Base-by-base conservation (phyloP, 2,888 invertebrate species). In the Drosophila quasianomalipes region DNA sequence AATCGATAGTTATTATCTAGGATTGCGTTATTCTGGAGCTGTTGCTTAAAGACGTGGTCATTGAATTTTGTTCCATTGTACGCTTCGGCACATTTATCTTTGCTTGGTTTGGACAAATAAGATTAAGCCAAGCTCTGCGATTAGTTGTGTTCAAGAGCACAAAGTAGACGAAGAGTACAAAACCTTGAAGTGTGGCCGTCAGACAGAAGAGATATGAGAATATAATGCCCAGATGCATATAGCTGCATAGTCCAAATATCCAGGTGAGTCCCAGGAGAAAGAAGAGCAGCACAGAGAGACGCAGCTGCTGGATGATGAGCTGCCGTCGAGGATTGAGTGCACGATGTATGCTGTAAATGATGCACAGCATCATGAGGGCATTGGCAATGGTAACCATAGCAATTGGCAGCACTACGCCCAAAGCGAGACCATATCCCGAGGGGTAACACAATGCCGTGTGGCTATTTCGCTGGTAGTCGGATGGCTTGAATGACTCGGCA, bases 161-260 rank as follows among this genome's bases (percentile, higher is more conserved):
- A 88, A 95, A 95, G 91, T 95, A 95, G 26, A 95, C 87, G 81
- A 95, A 95, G 19, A 95, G 92, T 12, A 95, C 94, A 87, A 95
- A 95, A 0, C 95, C 95, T 85, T 95, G 95, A 28, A 95, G 78
- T 0, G 95, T 95, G 7, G 95, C 95, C 1, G 95, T 95, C n/a
- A 95, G 87, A 85, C 95, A 95, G 82, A 95, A 95, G 0, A 95
- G 92, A 86, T 95, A 95, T 0, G 95, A 95, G 93, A 95, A 95
- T 30, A 94, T 81, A 30, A 94, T 73, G 14, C 93, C 91, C 30
- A 94, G 93, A 6, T 92, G 93, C 54, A 94, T 93, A 82, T 94
- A 94, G 1, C 95, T 94, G 79, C 95, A 93, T 39, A 95, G 89
- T 9, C 95, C 95, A 86, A 95, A 95, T 31, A 95, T 92, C 95